Base-by-base conservation (phyloP, 2,113 vertebrate species). In the Petrocephalus microphthalmus region DNA sequence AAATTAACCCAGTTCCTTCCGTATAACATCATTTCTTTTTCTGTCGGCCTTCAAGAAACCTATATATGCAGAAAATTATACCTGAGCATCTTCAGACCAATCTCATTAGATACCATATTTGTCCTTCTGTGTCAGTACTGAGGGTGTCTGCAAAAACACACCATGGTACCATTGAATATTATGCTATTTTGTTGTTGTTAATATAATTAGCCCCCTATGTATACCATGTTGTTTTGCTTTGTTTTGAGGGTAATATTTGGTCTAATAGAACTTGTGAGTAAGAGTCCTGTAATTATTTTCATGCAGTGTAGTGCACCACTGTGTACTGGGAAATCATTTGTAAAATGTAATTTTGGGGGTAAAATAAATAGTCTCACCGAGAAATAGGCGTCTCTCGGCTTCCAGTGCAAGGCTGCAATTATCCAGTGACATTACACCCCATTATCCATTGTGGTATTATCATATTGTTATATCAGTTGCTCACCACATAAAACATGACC, bases 321-420 rank as follows among this genome's bases (percentile, higher is more conserved):
- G 8, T 37, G 52, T 56, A 25, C 54, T n/a, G 19, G 85, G 33
- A 47, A 86, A 47, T 86, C 3, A n/a, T 60, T 86, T 86, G 7
- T 60, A 37, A 85, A 85, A 86, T 60, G 85, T 64, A 45, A n/a
- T 86, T 56, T 84, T 84, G 82, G 47, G 84, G 5, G n/a, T 6
- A 49, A n/a, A 85, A 17, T 29, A 78, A 42, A 84, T 29, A 29
- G 83, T 49, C 22, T 52, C 49, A 52, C 49, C 25, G 17, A 84
- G 83, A 53, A 53, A 29, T 52, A 13, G 4, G n/a, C 83, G n/a
- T 84, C 13, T 19, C 45, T 83, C 20, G 45, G 83, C 20, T 84
- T 84, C 49, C 83, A 33, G 83, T 54, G 84, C 11, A 85, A 85
- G 49, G 29, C 84, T 19, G 51, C 51, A 85, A 33, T 54, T 56